Evolutionary conservation across 2,797 vertebrate genomes (phyloP).

Genomic region (Danio albolineatus): DNA sequence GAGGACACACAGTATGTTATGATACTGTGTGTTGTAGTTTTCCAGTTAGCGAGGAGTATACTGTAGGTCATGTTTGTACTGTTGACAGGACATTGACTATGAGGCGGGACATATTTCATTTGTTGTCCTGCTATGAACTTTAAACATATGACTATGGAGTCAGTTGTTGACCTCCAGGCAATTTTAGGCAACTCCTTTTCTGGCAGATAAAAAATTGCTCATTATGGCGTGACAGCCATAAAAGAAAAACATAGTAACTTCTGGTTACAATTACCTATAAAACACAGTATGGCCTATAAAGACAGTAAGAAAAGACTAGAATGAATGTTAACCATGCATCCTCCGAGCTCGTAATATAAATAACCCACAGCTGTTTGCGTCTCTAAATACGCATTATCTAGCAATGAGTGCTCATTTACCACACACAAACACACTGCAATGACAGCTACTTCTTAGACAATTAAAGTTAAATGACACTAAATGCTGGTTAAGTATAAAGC

Average conservation of each 20-base stretch:
- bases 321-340: slow-evolving; percentile 28
- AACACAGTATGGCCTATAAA: slow-evolving; percentile 22
- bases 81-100: neutral
- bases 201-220: neutral
- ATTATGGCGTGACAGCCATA: slow-evolving; percentile 11
- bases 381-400: slow-evolving; percentile 57
- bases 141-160: neutral
- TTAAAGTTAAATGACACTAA: neutral
- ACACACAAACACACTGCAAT: slow-evolving; percentile 9
- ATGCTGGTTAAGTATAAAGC: neutral
- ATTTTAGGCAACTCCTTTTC: neutral
- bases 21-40: neutral
- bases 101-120: neutral
- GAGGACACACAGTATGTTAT: neutral
- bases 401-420: slow-evolving; percentile 11
- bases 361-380: slow-evolving; percentile 73
- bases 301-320: neutral
- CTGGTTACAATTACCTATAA: slow-evolving; percentile 18
- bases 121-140: slow-evolving; percentile 19
- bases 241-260: neutral
- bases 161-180: slow-evolving; percentile 5
- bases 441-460: neutral
- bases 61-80: neutral
- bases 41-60: neutral
- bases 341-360: slow-evolving; percentile 65